Evolutionary conservation across 2,113 vertebrate genomes (phyloP).

Genomic region (Grammomys surdaster): DNA sequence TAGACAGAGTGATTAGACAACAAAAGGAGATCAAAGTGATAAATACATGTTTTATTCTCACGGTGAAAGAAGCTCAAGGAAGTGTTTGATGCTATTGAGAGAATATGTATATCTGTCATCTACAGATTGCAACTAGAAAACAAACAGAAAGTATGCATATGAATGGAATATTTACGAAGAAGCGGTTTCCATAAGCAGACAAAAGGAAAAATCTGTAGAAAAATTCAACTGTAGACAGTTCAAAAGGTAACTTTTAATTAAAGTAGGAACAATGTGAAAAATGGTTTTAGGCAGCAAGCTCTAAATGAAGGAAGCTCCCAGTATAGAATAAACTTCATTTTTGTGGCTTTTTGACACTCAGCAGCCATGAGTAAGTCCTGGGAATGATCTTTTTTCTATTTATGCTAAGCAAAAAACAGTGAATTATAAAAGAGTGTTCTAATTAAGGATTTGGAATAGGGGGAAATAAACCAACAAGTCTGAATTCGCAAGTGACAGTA

Average conservation of each 20-base stretch:
- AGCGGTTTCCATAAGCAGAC: background rate
- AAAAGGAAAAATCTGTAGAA: background rate
- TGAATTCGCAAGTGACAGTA: conserved; percentile 29
- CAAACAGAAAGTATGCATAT: background rate
- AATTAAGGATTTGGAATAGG: conserved; percentile 50
- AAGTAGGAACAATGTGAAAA: conserved; percentile 3
- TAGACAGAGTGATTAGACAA: too few relatives aligned
- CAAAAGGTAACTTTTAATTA: conserved; percentile 34
- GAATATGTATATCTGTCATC: accelerated
- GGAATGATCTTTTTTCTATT: background rate
- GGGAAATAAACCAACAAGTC: background rate
- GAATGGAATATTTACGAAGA: background rate
- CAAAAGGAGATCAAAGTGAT: background rate
- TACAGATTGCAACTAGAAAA: background rate
- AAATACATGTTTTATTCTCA: conserved; percentile 28
- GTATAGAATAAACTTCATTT: conserved; percentile 50
- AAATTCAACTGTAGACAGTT: background rate
- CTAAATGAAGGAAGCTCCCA: background rate
- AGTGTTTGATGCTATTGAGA: background rate
- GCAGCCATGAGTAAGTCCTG: background rate
- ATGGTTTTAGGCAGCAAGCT: background rate
- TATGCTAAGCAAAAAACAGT: conserved; percentile 40
- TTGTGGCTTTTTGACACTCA: conserved; percentile 20
- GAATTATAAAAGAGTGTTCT: background rate
- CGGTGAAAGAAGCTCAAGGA: background rate